Base-by-base conservation (phyloP, 2,797 vertebrate species). In the Cephalopachus bancanus region DNA sequence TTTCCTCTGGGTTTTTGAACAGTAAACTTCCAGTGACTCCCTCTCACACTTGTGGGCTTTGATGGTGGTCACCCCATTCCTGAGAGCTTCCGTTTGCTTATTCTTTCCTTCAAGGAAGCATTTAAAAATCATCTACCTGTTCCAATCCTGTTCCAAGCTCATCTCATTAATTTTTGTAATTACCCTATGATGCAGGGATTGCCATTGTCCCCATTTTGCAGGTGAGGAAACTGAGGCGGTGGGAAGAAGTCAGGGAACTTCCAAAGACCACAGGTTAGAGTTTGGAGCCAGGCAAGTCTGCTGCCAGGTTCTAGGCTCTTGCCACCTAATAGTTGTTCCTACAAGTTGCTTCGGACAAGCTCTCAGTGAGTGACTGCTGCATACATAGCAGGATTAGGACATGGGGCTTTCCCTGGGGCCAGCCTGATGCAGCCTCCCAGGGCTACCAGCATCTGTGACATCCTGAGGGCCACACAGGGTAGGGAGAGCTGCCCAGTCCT, bases 341-440 rank as follows among this genome's bases (percentile, higher is more conserved):
- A 17, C 8, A 10, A 71, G 67, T n/a, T 1, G 1, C 33, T 51
- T 37, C 7, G 10, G 37, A 57, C 24, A 0, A 44, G 59, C 26
- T 19, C 59, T 92, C 19, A 14, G 57, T 17, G 44, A 24, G n/a
- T 19, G 89, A 26, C 51, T 16, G 30, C 57, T 28, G n/a, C 67
- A 57, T 3, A 9, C 24, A 15, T 0, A 0, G 37, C 55, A n/a
- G 64, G 26, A 4, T 7, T n/a, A 10, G 0, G 5, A 3, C 0
- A 10, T 0, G 0, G 0, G 12, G 72, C 19, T 75, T 26, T 17
- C 53, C 83, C 60, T 8, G 53, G 0, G 11, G n/a, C 69, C 9
- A 1, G 51, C 33, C 65, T 33, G 1, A 76, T 1, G 0, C 62
- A 24, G 49, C 69, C 51, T 22, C 49, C 3, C 3, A 11, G 60